Percentiles rank a stretch among this genome's conserved stretches.
Conservation (phyloP, 2,113 vertebrate species). For the Oplegnathus fasciatus region DNA sequence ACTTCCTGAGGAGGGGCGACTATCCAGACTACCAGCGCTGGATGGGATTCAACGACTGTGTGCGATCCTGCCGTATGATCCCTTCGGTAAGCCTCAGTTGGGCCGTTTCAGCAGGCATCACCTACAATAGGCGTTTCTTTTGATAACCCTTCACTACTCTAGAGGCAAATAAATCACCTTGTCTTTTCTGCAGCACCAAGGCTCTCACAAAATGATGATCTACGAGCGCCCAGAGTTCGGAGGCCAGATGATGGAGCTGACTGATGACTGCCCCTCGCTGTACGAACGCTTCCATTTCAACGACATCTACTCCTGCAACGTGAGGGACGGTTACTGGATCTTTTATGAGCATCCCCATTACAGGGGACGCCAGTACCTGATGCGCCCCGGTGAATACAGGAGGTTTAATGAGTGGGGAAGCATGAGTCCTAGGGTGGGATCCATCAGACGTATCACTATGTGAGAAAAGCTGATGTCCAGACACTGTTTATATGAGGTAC, state of each 20-base stretch:
- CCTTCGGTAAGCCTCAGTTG: conserved; percentile 56
- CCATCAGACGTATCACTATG: conserved; percentile 68
- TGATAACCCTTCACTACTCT: too few relatives aligned
- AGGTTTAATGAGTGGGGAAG: conserved; percentile 79
- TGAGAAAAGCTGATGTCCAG: conserved; percentile 31
- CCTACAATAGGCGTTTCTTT: background rate
- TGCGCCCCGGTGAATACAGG: conserved; percentile 74
- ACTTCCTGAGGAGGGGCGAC: conserved; percentile 80
- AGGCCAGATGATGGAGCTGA: conserved; percentile 80
- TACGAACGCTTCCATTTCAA: conserved; percentile 74
- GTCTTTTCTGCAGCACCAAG: conserved; percentile 64
- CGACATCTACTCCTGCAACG: conserved; percentile 81
- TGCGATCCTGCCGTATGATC: conserved; percentile 81
- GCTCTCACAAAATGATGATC: conserved; percentile 77
- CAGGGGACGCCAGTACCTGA: conserved; percentile 78
- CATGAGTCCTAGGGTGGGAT: conserved; percentile 74
- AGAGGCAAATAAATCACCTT: background rate
- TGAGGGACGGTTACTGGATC: conserved; percentile 82
- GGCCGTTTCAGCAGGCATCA: fast-evolving
- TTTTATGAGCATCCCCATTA: conserved; percentile 82
- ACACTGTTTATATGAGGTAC: conserved; percentile 22
- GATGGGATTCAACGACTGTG: conserved; percentile 83
- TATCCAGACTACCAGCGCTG: conserved; percentile 83
- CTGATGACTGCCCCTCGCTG: conserved; percentile 78
- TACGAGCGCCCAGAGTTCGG: conserved; percentile 79